Conservation (phyloP, 1,140 invertebrate genomes). For the Trichogramma pretiosum region DNA sequence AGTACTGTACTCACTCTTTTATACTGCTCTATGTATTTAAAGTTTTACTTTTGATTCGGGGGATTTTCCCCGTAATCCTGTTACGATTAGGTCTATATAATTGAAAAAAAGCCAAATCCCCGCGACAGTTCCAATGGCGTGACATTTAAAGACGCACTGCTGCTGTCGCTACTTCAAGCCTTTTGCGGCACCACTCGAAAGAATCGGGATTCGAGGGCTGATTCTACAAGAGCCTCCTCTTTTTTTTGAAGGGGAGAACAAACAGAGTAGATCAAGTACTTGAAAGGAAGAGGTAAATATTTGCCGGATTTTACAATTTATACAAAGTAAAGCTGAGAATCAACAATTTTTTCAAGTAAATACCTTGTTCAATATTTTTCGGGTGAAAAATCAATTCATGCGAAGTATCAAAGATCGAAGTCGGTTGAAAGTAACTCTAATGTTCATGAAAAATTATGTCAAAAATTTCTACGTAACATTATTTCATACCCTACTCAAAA, state of each 20-base stretch:
- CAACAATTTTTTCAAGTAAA: background rate
- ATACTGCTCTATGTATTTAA: background rate
- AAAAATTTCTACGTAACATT: too few relatives aligned
- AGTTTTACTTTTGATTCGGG: background rate
- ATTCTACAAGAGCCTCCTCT: background rate
- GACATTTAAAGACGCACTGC: constrained; percentile 15
- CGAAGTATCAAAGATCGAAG: too few relatives aligned
- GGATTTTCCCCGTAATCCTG: constrained; percentile 4
- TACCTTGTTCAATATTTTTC: background rate
- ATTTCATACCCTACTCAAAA: too few relatives aligned
- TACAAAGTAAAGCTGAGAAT: constrained; percentile 18
- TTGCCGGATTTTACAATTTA: constrained; percentile 22
- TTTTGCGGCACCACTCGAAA: constrained; percentile 14
- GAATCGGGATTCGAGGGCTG: constrained; percentile 1
- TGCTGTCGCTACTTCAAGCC: constrained; percentile 7
- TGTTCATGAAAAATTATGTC: too few relatives aligned
- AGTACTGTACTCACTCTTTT: background rate
- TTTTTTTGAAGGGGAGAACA: constrained; percentile 10
- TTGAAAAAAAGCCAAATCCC: constrained; percentile 14
- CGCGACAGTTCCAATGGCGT: constrained; percentile 9
- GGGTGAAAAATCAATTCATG: too few relatives aligned
- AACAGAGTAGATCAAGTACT: background rate
- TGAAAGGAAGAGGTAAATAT: constrained; percentile 26
- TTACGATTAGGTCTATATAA: constrained; percentile 15
- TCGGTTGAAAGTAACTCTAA: too few relatives aligned